A percentile compares a stretch with the other conserved stretches of the same genome.
Evolutionary conservation across 2,797 vertebrate species (phyloP).

Genomic region (Pampus argenteus): DNA sequence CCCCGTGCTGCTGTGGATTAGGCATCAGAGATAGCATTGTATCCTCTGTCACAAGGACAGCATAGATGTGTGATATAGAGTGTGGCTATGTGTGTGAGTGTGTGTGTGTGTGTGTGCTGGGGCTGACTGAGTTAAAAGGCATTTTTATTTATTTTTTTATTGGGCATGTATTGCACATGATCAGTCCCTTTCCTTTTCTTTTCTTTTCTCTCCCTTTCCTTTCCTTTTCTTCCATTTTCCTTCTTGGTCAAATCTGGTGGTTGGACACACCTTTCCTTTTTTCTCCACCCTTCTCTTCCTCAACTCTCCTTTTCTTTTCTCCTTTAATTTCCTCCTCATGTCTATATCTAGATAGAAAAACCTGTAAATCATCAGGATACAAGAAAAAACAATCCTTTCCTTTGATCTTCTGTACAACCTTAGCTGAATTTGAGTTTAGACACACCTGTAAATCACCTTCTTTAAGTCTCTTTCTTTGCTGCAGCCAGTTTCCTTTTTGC

Average conservation of each 20-base stretch:
- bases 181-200: background rate
- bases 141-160: constrained; percentile 15
- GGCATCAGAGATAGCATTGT: constrained; percentile 55
- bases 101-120: background rate
- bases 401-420: background rate
- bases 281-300: background rate
- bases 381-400: background rate
- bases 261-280: background rate
- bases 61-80: constrained; percentile 24
- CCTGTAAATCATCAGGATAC: background rate
- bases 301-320: background rate
- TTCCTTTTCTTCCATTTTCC: background rate
- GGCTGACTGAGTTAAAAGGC: constrained; percentile 12
- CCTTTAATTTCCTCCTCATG: background rate
- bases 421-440: too few relatives aligned
- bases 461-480: background rate
- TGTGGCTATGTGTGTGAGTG: background rate
- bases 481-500: too few relatives aligned
- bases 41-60: constrained; percentile 53
- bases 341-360: background rate
- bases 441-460: background rate
- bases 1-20: constrained; percentile 57
- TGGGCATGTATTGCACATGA: background rate
- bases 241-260: background rate
- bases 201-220: background rate